Conservation (phyloP, 2,113 vertebrate genomes). For the Lagopus leucura region DNA sequence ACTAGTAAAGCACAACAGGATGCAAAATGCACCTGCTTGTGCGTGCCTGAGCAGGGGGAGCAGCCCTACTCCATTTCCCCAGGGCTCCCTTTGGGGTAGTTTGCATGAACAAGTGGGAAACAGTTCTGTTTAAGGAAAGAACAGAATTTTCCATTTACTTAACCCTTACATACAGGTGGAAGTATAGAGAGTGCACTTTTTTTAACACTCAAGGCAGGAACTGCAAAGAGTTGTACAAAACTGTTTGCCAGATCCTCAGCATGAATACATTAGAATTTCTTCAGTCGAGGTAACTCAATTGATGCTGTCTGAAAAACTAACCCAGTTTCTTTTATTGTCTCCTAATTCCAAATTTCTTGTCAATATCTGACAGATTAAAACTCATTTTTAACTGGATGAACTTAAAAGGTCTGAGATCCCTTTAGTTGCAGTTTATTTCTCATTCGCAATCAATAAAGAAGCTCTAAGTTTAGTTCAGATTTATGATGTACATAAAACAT, state of each 20-base stretch:
- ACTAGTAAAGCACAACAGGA: conserved; percentile 38
- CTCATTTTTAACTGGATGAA: conserved; percentile 14
- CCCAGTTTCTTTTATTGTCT: conserved; percentile 16
- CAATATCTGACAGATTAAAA: conserved; percentile 41
- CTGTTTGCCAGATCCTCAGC: conserved; percentile 30
- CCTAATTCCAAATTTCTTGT: conserved; percentile 56
- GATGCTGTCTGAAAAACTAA: neutral
- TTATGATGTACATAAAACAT: conserved; percentile 69
- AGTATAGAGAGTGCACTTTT: neutral
- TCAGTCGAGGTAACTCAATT: neutral
- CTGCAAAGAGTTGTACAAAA: neutral
- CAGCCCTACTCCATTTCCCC: conserved; percentile 4
- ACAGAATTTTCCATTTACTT: conserved; percentile 59
- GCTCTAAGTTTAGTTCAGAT: conserved; percentile 57
- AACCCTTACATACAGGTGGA: conserved; percentile 1
- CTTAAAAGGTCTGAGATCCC: conserved; percentile 47
- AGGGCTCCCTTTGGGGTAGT: conserved; percentile 29
- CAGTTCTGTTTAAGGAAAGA: conserved; percentile 5
- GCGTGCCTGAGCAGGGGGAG: neutral
- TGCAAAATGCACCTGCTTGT: conserved; percentile 44
- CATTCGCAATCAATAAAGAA: conserved; percentile 49
- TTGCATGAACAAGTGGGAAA: conserved; percentile 36
- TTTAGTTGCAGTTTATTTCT: conserved; percentile 48
- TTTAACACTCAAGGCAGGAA: neutral
- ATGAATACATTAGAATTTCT: conserved; percentile 9